Percentiles rank a stretch among this genome's conserved stretches.
Evolutionary conservation across 2,113 vertebrate species (phyloP).

Genomic region (Tachysurus fulvidraco): DNA sequence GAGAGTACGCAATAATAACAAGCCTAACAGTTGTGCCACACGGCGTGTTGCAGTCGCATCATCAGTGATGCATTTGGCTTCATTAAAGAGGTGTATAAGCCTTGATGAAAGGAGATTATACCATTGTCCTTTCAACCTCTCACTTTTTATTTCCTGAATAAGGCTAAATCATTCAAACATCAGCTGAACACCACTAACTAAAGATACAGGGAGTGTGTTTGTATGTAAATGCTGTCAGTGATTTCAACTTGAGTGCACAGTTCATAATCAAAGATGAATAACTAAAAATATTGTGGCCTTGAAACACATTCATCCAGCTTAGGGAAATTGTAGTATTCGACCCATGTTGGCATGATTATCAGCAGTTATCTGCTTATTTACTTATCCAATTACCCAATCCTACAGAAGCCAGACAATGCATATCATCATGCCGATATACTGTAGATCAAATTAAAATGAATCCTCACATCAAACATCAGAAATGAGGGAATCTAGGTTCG

Average conservation of each 20-base stretch:
- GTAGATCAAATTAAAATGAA: not conserved
- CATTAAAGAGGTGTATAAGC: slow-evolving; percentile 50
- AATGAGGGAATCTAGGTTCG: no score
- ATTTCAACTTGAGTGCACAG: slow-evolving; percentile 30
- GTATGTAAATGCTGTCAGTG: slow-evolving; percentile 42
- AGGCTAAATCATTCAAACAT: slow-evolving; percentile 41
- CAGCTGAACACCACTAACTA: slow-evolving; percentile 46
- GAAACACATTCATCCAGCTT: not conserved
- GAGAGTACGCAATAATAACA: slow-evolving; percentile 26
- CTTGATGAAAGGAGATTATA: slow-evolving; percentile 52
- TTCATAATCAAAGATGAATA: not conserved
- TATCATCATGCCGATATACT: not conserved
- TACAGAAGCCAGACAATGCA: no score
- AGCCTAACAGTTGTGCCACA: slow-evolving; percentile 14
- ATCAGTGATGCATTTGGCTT: slow-evolving; percentile 30
- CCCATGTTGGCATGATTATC: no score
- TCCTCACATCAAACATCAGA: no score
- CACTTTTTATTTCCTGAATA: slow-evolving; percentile 19
- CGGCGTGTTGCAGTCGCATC: not conserved
- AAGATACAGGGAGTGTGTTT: slow-evolving; percentile 45
- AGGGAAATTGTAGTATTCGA: no score
- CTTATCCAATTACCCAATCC: no score
- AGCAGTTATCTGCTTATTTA: no score
- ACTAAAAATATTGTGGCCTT: not conserved
- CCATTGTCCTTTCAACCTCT: slow-evolving; percentile 50